Evolutionary conservation across 2,797 vertebrate species (phyloP).

Genomic region (Schizothorax lantsangensis): DNA sequence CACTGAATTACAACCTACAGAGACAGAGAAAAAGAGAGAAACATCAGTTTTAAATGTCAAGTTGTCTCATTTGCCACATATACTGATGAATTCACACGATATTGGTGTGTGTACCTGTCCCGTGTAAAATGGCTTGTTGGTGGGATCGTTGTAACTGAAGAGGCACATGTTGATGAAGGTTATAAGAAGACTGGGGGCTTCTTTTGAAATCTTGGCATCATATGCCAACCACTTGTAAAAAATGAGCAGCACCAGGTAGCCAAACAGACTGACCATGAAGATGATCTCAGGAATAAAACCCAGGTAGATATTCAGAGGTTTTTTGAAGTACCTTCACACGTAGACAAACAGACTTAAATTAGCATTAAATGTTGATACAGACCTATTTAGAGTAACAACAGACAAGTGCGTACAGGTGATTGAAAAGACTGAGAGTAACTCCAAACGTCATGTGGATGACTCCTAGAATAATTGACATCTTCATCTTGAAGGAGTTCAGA

Average conservation of each 20-base stretch:
- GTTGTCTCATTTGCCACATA: neutral
- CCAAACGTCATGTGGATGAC: constrained; percentile 97
- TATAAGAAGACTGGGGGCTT: constrained; percentile 94
- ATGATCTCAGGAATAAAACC: constrained; percentile 96
- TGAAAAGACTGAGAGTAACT: constrained; percentile 82
- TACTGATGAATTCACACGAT: neutral
- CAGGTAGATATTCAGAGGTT: constrained; percentile 93
- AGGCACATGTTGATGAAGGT: constrained; percentile 99
- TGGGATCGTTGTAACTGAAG: constrained; percentile 88
- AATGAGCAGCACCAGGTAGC: constrained; percentile 92
- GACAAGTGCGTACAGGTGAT: constrained; percentile 76
- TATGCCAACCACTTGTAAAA: constrained; percentile 95
- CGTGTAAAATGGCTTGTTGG: constrained; percentile 83
- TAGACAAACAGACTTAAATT: constrained; percentile 5
- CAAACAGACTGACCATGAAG: constrained; percentile 93
- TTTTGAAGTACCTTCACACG: constrained; percentile 91
- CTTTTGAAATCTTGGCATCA: constrained; percentile 80
- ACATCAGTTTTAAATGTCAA: neutral
- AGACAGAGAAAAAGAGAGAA: constrained; percentile 16
- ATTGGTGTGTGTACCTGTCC: constrained; percentile 84
- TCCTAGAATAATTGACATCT: constrained; percentile 96
- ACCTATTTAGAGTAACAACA: constrained; percentile 1
- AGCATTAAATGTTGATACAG: neutral
- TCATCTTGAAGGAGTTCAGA: constrained; percentile 99
- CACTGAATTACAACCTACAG: constrained; percentile 85